These are phyloP conservation scores for Idaea dimidiata DNA, from an alignment of 2,888 invertebrate species.

Conservation along the genomic window DNA sequence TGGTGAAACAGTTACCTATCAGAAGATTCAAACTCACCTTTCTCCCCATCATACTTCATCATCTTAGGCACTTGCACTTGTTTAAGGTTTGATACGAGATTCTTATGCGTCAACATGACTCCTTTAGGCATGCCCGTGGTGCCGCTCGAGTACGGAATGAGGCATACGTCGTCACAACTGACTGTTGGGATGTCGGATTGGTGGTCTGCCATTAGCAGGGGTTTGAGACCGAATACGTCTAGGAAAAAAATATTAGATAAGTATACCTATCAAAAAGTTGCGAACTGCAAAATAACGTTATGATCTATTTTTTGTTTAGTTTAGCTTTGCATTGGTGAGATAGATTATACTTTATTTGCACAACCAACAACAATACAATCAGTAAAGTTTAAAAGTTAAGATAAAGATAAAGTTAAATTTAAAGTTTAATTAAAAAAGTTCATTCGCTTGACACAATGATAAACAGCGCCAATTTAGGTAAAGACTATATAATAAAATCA, in stretches of 20 bases:
- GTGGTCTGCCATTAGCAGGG: conserved; percentile 68
- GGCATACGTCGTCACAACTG: conserved; percentile 73
- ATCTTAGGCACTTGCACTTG: conserved; percentile 69
- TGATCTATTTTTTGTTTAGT: no score
- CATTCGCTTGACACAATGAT: no score
- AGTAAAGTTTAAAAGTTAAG: no score
- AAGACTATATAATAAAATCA: no score
- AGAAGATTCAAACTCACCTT: conserved; percentile 45
- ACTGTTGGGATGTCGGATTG: conserved; percentile 65
- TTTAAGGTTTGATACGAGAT: conserved; percentile 81
- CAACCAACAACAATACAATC: no score
- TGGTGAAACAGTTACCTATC: no score
- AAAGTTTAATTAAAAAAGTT: no score
- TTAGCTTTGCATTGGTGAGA: no score
- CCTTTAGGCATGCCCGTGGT: conserved; percentile 92
- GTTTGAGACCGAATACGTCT: conserved; percentile 71
- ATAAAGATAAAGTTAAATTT: no score
- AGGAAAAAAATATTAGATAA: conserved; percentile 24
- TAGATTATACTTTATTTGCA: no score
- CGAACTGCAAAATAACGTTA: no score
- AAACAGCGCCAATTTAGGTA: no score
- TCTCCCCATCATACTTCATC: conserved; percentile 65
- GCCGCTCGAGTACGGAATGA: conserved; percentile 84
- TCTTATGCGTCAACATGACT: conserved; percentile 86
- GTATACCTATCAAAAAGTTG: neutral